phyloP scores from a whole-genome alignment of 2,113 vertebrate species.

The Tenebrosternarchus preto region DNA sequence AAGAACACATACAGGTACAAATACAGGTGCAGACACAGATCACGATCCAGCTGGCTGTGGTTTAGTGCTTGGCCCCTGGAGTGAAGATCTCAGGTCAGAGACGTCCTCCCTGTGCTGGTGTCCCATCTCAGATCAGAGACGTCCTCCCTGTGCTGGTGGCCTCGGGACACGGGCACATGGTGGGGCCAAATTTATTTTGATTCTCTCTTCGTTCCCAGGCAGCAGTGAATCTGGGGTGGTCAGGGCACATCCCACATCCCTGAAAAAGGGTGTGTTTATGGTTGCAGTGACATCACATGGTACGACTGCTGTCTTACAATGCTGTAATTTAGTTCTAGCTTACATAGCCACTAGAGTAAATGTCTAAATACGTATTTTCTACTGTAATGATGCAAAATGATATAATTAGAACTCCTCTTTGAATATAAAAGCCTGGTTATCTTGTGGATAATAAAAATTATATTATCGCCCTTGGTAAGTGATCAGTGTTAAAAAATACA shows the following conservation, averaged over 20 bases:
- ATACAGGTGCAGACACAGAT: no score
- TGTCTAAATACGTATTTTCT: conserved; percentile 16
- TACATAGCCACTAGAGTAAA: conserved; percentile 18
- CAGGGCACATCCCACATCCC: background rate
- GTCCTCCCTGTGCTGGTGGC: background rate
- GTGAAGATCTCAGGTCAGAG: background rate
- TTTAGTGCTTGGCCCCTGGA: background rate
- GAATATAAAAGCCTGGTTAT: conserved; percentile 32
- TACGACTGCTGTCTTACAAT: background rate
- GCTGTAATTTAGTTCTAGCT: conserved; percentile 6
- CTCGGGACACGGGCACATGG: background rate
- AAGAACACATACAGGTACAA: no score
- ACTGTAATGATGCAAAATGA: conserved; percentile 37
- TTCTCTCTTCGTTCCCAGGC: conserved; percentile 6
- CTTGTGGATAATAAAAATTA: conserved; percentile 19
- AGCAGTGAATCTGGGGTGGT: background rate
- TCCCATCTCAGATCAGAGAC: background rate
- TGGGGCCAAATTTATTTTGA: background rate
- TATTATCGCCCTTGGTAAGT: conserved; percentile 10
- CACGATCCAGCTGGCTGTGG: background rate
- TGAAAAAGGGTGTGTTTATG: background rate
- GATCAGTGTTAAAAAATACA: conserved; percentile 6
- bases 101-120: background rate
- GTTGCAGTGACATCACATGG: background rate
- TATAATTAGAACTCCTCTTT: conserved; percentile 34